A percentile compares a stretch with the other conserved stretches of the same genome.
These are phyloP conservation scores for Candoia aspera DNA, from an alignment of 2,113 vertebrate species.

Conservation along the genomic window DNA sequence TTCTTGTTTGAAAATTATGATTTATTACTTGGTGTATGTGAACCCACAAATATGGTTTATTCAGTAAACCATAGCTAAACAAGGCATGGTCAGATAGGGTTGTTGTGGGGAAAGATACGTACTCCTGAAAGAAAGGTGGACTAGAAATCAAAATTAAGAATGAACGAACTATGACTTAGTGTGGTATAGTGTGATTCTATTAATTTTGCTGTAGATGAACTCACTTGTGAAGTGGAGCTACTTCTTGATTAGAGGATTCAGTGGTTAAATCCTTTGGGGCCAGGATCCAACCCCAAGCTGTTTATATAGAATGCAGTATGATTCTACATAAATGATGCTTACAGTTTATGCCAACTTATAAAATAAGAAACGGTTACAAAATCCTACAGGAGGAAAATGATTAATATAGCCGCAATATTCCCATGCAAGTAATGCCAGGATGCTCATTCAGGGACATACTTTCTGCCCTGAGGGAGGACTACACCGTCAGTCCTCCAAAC, in stretches of 20 bases:
- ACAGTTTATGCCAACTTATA: not conserved
- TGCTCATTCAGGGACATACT: not conserved
- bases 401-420: not conserved
- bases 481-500: not conserved
- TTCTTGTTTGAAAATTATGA: not conserved
- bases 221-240: not conserved
- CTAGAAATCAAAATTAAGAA: not conserved
- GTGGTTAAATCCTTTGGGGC: not conserved
- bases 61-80: not conserved
- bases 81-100: not conserved
- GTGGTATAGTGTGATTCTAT: not conserved
- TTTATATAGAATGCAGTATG: not conserved
- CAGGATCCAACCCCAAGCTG: not conserved
- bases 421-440: not conserved
- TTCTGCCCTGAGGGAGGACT: not conserved
- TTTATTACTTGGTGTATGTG: not conserved
- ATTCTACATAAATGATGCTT: not conserved
- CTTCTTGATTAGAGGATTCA: not conserved
- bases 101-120: not conserved
- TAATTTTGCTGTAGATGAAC: not conserved
- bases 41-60: not conserved
- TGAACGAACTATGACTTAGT: not conserved
- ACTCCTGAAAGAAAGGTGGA: not conserved
- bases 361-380: not conserved
- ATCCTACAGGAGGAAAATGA: too few species aligned